phyloP scores from a whole-genome alignment of 1,140 invertebrate species.

The Sycobia sp. region DNA sequence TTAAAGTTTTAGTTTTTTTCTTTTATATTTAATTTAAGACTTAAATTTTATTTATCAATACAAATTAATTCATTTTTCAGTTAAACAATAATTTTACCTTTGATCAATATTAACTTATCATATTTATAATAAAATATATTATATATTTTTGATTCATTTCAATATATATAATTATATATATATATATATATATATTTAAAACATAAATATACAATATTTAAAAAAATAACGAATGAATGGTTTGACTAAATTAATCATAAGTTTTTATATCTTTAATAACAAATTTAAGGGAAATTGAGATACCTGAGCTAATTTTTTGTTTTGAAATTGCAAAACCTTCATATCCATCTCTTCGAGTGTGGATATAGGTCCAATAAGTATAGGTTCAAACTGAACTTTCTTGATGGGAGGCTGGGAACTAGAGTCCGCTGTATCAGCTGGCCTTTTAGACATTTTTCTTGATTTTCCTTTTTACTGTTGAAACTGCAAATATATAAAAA shows the following conservation, averaged over 20 bases:
- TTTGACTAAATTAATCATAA: too few relatives aligned
- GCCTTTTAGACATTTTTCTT: slow-evolving; percentile 74
- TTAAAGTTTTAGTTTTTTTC: slow-evolving; percentile 3
- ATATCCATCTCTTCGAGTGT: slow-evolving; percentile 97
- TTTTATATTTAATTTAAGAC: slow-evolving; percentile 2
- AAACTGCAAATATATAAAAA: not conserved
- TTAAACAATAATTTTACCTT: not conserved
- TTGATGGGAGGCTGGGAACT: slow-evolving; percentile 78
- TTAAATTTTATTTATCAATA: not conserved
- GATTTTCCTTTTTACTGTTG: too few relatives aligned
- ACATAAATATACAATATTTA: too few relatives aligned
- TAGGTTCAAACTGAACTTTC: slow-evolving; percentile 92
- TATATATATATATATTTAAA: too few relatives aligned
- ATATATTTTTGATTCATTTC: too few relatives aligned
- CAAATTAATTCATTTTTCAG: too few relatives aligned
- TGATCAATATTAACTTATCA: not conserved
- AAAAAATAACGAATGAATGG: too few relatives aligned
- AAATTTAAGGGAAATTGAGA: too few relatives aligned
- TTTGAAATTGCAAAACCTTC: slow-evolving; percentile 95
- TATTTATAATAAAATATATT: too few relatives aligned
- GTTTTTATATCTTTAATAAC: too few relatives aligned
- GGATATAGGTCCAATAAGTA: slow-evolving; percentile 89
- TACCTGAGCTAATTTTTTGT: slow-evolving; percentile 93
- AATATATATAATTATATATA: too few relatives aligned
- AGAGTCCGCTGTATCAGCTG: slow-evolving; percentile 67